Conservation (phyloP, 2,888 invertebrate species). For the Cheiracanthium punctorium region DNA sequence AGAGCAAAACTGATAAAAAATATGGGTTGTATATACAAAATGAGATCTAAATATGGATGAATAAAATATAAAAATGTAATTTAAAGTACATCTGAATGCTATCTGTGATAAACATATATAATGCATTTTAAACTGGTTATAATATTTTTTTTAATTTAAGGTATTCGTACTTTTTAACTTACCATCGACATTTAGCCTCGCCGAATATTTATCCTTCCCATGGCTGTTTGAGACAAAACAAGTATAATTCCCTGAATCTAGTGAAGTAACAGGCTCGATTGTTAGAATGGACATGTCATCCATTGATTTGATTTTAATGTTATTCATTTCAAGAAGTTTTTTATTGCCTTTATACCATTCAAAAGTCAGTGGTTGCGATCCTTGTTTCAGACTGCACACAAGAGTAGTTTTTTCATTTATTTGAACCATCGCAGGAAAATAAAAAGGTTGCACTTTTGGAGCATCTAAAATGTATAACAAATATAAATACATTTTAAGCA, state of each 20-base stretch:
- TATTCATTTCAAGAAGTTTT: constrained; percentile 9
- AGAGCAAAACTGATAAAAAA: no score
- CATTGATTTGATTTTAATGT: constrained; percentile 25
- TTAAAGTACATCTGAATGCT: no score
- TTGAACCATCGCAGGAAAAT: constrained; percentile 35
- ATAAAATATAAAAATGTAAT: no score
- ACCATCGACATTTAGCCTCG: constrained; percentile 31
- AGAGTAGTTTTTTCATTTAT: constrained; percentile 41
- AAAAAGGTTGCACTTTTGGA: constrained; percentile 56
- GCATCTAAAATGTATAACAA: no score
- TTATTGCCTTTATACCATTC: constrained; percentile 29
- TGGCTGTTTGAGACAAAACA: constrained; percentile 30
- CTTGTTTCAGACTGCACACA: constrained; percentile 40
- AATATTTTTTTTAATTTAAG: no score
- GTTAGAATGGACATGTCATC: constrained; percentile 43
- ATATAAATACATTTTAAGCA: no score
- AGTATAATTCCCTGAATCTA: constrained; percentile 48
- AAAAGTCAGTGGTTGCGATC: constrained; percentile 31
- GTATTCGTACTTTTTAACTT: no score
- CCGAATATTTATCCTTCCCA: constrained; percentile 34
- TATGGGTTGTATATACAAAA: no score
- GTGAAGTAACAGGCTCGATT: constrained; percentile 32
- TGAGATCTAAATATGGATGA: no score
- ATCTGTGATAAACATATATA: no score
- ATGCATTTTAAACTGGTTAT: no score